These are phyloP conservation scores for Trypoxylon attenuatum DNA, from an alignment of 2,888 invertebrate genomes.

Conservation along the genomic window DNA sequence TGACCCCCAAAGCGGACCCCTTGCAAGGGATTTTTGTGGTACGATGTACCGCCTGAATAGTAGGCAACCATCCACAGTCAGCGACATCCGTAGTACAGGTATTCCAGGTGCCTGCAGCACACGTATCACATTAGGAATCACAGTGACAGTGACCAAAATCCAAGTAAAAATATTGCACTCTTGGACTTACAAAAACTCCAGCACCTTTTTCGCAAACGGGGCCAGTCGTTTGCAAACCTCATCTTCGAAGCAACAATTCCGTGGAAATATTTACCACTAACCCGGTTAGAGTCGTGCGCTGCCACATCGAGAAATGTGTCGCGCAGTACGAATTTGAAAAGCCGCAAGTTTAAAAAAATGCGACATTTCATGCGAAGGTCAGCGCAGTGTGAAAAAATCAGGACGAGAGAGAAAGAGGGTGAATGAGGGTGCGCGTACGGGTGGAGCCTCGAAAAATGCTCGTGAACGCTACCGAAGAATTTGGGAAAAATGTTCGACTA, in stretches of 20 bases:
- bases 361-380: not conserved
- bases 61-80: conserved; percentile 61
- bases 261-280: not conserved
- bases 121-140: not conserved
- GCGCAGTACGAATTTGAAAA: not conserved
- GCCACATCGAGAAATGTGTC: too few relatives aligned
- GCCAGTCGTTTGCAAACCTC: not conserved
- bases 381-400: not conserved
- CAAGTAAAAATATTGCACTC: too few relatives aligned
- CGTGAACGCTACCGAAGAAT: not conserved
- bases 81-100: conserved; percentile 56
- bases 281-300: not conserved
- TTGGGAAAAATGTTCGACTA: conserved; percentile 9
- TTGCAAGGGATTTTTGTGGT: conserved; percentile 40
- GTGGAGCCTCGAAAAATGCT: conserved; percentile 12
- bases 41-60: too few relatives aligned
- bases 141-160: not conserved
- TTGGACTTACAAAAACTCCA: too few relatives aligned
- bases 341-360: not conserved
- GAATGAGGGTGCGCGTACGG: too few relatives aligned
- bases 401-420: too few relatives aligned
- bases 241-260: not conserved
- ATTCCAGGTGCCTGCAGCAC: conserved; percentile 54
- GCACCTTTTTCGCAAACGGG: too few relatives aligned
- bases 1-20: conserved; percentile 1